Conservation (phyloP, 2,888 invertebrate species). For the Ceriagrion tenellum region DNA sequence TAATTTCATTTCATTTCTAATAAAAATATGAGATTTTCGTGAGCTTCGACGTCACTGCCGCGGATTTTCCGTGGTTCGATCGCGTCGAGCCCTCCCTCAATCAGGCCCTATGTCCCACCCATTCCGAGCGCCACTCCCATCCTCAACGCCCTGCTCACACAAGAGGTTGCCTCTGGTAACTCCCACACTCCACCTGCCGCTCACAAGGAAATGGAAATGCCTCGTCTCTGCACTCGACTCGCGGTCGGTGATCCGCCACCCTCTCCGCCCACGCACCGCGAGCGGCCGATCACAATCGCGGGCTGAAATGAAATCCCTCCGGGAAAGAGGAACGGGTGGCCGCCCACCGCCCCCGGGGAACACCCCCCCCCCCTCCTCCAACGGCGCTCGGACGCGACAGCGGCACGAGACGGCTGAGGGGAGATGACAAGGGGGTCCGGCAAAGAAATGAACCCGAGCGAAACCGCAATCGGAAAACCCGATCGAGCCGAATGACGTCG, state of each 20-base stretch:
- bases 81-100: no score
- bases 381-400: no score
- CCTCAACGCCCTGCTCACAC: no score
- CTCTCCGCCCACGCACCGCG: neutral
- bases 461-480: conserved; percentile 37
- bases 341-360: neutral
- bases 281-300: neutral
- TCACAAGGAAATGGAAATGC: neutral
- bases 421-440: conserved; percentile 31
- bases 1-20: no score
- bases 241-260: neutral
- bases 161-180: no score
- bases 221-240: conserved; percentile 4
- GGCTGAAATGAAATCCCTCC: neutral
- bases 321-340: neutral
- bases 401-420: neutral
- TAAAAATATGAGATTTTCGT: no score
- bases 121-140: no score
- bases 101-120: no score
- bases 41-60: no score
- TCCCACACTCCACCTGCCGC: no score
- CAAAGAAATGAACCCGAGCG: conserved; percentile 51
- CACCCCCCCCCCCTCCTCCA: no score
- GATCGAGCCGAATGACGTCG: conserved; percentile 20
- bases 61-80: no score